Conservation (phyloP, 2,888 invertebrate species). For the Dioctria linearis region DNA sequence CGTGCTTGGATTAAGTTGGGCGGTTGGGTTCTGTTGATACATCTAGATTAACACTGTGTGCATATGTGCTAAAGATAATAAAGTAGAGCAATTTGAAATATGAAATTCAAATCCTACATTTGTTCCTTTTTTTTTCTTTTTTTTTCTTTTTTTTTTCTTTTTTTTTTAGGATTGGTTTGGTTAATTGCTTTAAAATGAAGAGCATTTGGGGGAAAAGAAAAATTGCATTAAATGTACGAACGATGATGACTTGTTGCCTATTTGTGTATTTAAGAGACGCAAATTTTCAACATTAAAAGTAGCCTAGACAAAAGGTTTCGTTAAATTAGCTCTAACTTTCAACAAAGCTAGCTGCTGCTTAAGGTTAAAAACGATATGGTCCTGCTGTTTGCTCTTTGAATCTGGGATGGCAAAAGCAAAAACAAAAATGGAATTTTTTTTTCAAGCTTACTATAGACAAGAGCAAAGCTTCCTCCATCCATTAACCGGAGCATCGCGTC, state of each 20-base stretch:
- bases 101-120: no score
- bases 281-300: background rate
- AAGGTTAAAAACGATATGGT: background rate
- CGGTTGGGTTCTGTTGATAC: constrained; percentile 2
- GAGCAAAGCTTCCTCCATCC: background rate
- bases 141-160: no score
- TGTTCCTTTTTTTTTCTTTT: no score
- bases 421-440: no score
- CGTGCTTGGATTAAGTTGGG: constrained; percentile 22
- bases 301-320: background rate
- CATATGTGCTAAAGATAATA: background rate
- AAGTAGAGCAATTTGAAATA: no score
- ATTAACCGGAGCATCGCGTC: background rate
- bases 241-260: no score
- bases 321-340: background rate
- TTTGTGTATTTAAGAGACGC: background rate
- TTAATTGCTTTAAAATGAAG: background rate
- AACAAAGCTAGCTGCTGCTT: background rate
- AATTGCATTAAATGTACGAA: background rate
- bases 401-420: background rate
- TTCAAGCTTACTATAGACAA: background rate
- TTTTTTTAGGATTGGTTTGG: no score
- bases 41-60: constrained; percentile 8
- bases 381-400: background rate
- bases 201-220: background rate